phyloP scores from a whole-genome alignment of 1,140 invertebrate species.

The Apis dorsata region DNA sequence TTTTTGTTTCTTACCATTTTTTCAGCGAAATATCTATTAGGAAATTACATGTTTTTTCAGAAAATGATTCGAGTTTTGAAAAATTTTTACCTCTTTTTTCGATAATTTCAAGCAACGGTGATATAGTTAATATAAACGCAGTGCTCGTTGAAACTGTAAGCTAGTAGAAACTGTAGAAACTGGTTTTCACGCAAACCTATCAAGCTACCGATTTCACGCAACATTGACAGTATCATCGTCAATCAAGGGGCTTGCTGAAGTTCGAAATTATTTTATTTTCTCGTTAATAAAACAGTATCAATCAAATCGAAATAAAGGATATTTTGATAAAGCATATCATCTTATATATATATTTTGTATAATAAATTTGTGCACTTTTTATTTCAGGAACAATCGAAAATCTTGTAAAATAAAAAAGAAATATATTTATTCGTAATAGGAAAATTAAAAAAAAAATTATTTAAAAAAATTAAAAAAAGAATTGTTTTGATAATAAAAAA shows the following conservation, averaged over 20 bases:
- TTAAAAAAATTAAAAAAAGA: no score
- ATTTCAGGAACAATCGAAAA: no score
- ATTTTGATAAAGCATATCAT: no score
- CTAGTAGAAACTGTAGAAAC: neutral
- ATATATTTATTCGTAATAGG: no score
- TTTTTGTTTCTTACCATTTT: no score
- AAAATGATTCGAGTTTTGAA: neutral
- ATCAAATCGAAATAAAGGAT: neutral
- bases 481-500: no score
- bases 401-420: no score
- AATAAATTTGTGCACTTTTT: no score
- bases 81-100: neutral
- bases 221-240: neutral
- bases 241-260: neutral
- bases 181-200: constrained; percentile 8
- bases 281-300: neutral
- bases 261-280: neutral
- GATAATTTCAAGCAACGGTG: neutral
- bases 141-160: constrained; percentile 23
- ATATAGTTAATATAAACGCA: neutral
- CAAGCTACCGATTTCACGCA: neutral
- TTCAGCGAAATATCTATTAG: neutral
- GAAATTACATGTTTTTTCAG: neutral
- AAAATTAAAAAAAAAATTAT: no score
- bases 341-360: no score